These are phyloP conservation scores for Antechinus flavipes DNA, from an alignment of 2,113 vertebrate genomes.

Conservation along the genomic window DNA sequence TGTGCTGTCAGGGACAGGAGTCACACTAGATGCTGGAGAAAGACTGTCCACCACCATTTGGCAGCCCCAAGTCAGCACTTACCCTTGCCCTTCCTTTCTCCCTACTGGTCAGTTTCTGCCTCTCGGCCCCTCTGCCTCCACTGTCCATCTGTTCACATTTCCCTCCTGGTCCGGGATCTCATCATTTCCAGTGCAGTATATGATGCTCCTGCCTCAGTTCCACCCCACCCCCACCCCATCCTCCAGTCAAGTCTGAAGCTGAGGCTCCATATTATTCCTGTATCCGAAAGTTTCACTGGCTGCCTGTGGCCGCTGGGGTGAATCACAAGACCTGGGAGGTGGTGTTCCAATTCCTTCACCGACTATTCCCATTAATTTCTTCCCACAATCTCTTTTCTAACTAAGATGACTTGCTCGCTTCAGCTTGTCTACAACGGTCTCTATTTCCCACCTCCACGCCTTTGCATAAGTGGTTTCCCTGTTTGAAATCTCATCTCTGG, in stretches of 20 bases:
- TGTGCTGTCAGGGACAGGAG: neutral
- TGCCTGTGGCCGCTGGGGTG: neutral
- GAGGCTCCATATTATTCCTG: neutral
- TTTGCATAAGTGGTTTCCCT: neutral
- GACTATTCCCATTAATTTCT: neutral
- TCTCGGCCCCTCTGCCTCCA: neutral
- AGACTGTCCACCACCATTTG: neutral
- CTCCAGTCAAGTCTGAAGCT: neutral
- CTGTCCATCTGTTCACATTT: neutral
- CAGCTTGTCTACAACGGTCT: neutral
- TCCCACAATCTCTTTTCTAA: neutral
- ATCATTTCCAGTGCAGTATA: neutral
- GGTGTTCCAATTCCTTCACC: neutral
- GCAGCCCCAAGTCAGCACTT: neutral
- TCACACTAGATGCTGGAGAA: neutral
- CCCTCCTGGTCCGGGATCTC: too few species aligned
- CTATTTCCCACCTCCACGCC: neutral
- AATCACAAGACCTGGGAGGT: neutral
- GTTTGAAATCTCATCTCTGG: neutral
- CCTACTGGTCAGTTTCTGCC: neutral
- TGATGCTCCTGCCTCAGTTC: neutral
- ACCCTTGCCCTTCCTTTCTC: neutral
- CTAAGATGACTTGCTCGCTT: neutral
- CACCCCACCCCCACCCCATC: neutral
- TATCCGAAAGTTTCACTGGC: neutral